A percentile compares a stretch with the other conserved stretches of the same genome.
phyloP scores from a whole-genome alignment of 2,888 invertebrate genomes.

The Rhyacophila evoluta region DNA sequence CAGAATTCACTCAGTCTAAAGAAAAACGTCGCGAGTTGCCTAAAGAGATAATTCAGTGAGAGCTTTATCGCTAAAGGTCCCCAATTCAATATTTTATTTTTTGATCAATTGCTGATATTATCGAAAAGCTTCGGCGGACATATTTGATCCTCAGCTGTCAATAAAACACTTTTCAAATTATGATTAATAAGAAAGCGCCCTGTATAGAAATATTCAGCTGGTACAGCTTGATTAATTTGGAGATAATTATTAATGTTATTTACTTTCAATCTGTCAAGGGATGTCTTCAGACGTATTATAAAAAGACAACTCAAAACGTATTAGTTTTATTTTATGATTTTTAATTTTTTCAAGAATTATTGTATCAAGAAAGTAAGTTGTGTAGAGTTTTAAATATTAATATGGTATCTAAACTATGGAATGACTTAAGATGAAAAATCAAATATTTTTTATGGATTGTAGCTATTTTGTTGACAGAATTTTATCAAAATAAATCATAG shows the following conservation, averaged over 20 bases:
- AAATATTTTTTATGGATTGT: no score
- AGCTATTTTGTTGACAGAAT: no score
- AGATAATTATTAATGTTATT: background rate
- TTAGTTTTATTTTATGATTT: no score
- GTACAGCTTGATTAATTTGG: background rate
- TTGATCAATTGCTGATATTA: constrained; percentile 15
- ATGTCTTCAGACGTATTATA: no score
- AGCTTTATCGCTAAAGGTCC: background rate
- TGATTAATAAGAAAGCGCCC: background rate
- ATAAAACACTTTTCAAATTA: background rate
- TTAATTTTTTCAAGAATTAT: no score
- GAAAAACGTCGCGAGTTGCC: background rate
- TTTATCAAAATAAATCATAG: no score
- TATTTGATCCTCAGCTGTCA: background rate
- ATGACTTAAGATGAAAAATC: no score
- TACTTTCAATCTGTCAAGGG: no score
- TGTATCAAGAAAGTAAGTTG: no score
- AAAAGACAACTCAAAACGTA: no score
- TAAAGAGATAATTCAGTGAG: background rate
- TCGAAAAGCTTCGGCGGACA: background rate
- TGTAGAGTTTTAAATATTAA: no score
- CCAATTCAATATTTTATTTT: constrained; percentile 4
- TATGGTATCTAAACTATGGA: no score
- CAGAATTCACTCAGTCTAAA: background rate
- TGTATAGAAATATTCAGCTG: background rate